These are phyloP conservation scores for Tenthredo amoena DNA, from an alignment of 2,888 invertebrate genomes.

Conservation along the genomic window DNA sequence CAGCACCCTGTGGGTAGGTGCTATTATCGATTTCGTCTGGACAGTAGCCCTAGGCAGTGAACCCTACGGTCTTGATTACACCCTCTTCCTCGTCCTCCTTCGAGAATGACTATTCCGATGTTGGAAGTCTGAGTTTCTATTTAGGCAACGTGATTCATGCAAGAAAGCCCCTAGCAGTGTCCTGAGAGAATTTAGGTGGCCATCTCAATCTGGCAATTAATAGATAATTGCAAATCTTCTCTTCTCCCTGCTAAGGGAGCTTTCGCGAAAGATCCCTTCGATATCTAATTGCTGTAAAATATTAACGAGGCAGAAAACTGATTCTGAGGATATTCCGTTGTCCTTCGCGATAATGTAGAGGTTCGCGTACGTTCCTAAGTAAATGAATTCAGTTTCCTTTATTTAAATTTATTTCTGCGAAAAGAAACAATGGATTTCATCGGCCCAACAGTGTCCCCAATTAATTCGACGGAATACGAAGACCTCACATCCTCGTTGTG, in stretches of 20 bases:
- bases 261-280: background rate
- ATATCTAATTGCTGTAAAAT: background rate
- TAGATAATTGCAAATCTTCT: background rate
- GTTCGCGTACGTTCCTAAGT: background rate
- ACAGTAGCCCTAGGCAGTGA: slow-evolving; percentile 48
- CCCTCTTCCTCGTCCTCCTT: slow-evolving; percentile 11
- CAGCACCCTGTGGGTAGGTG: background rate
- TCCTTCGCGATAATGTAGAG: background rate
- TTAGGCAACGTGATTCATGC: slow-evolving; percentile 41
- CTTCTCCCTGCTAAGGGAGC: background rate
- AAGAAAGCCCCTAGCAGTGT: background rate
- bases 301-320: background rate
- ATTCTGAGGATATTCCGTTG: background rate
- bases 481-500: slow-evolving; percentile 10
- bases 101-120: slow-evolving; percentile 27
- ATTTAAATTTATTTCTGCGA: slow-evolving; percentile 31
- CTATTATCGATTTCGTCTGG: slow-evolving; percentile 70
- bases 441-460: background rate
- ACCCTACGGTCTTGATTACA: slow-evolving; percentile 50
- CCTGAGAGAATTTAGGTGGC: background rate
- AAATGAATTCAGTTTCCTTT: slow-evolving; percentile 34
- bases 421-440: slow-evolving; percentile 23
- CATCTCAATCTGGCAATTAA: background rate
- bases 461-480: background rate
- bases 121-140: slow-evolving; percentile 18